Evolutionary conservation across 2,797 vertebrate species (phyloP).

Genomic region (Erithacus rubecula): DNA sequence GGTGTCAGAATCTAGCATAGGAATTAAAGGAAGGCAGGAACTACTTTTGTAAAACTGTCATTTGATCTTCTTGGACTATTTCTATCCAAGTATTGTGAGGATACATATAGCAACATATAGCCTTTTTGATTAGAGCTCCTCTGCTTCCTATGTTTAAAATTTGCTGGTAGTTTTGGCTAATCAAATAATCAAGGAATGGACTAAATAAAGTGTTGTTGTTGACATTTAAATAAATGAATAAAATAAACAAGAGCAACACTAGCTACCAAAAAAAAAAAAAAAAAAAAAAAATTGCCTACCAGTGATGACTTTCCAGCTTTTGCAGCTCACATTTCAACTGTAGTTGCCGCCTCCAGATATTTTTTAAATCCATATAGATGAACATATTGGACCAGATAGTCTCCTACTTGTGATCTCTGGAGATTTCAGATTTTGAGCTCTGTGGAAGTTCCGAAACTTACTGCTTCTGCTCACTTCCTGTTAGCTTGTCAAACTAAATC

Average conservation of each 20-base stretch:
- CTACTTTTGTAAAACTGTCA: conserved; percentile 21
- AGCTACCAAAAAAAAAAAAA: not conserved
- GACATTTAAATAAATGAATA: not conserved
- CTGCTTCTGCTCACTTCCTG: not conserved
- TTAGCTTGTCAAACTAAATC: not conserved
- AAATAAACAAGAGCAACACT: not conserved
- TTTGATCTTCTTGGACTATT: conserved; percentile 14
- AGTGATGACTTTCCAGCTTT: not conserved
- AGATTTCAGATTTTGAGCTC: not conserved
- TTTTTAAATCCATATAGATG: not conserved
- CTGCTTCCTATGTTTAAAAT: not conserved
- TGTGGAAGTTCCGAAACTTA: not conserved
- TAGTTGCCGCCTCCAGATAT: not conserved
- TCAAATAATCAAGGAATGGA: not conserved
- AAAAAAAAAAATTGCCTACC: not conserved
- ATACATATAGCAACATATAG: not conserved
- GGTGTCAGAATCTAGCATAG: not conserved
- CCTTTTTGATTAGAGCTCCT: not conserved
- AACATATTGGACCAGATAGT: not conserved
- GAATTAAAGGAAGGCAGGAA: conserved; percentile 5
- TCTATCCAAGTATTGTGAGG: conserved; percentile 1
- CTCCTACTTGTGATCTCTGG: not conserved
- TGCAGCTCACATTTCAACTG: not conserved
- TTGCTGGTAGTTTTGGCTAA: not conserved
- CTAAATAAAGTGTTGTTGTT: not conserved